Evolutionary conservation across 2,113 vertebrate genomes (phyloP).

Genomic region (Neolamprologus toae): DNA sequence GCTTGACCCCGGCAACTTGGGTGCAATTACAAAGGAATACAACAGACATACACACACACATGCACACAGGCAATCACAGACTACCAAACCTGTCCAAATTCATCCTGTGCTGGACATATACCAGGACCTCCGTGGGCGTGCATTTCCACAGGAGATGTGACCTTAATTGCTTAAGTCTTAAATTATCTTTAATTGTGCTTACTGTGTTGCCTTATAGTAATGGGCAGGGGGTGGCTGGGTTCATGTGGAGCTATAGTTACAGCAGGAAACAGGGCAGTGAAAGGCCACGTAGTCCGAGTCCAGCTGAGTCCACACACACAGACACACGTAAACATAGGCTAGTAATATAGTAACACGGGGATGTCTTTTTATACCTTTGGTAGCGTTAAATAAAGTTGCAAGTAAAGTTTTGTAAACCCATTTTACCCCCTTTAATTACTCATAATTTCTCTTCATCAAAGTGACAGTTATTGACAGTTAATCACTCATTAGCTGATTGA

Average conservation of each 20-base stretch:
- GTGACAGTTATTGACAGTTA: not conserved
- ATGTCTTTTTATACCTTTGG: not conserved
- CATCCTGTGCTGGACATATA: constrained; percentile 58
- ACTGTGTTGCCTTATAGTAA: constrained; percentile 67
- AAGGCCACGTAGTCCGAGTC: constrained; percentile 63
- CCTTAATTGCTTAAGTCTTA: constrained; percentile 77
- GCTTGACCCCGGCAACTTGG: constrained; percentile 55
- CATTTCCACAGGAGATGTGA: constrained; percentile 72
- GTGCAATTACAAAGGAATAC: constrained; percentile 52
- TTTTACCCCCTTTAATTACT: not conserved
- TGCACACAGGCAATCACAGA: constrained; percentile 16
- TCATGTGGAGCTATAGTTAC: constrained; percentile 48
- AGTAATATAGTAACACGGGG: not conserved
- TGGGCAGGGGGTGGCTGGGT: not conserved
- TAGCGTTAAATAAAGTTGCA: not conserved
- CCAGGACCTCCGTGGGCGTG: constrained; percentile 68
- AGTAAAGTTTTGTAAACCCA: not conserved
- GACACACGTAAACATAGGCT: not conserved
- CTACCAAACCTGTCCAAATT: constrained; percentile 73
- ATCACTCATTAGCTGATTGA: not conserved
- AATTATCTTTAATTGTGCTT: constrained; percentile 79
- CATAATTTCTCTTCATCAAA: not conserved
- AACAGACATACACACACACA: constrained; percentile 9
- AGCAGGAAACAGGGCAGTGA: constrained; percentile 53
- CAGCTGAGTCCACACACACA: constrained; percentile 66